A percentile compares a stretch with the other conserved stretches of the same genome.
phyloP scores from a whole-genome alignment of 2,113 vertebrate genomes.

The Nerophis ophidion region DNA sequence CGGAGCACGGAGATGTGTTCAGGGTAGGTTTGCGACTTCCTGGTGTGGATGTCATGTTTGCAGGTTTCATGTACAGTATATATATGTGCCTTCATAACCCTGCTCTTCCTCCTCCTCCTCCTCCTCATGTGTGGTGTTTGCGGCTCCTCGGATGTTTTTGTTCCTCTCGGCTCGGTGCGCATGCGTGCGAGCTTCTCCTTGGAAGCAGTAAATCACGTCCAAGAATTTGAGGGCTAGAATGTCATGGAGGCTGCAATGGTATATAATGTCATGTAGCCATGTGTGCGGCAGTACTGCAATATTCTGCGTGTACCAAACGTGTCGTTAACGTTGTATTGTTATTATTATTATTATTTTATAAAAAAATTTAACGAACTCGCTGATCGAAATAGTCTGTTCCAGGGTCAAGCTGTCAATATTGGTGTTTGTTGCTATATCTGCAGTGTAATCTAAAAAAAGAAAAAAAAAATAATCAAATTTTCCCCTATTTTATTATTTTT shows the following conservation, averaged over 20 bases:
- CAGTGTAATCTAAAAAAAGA: too few species aligned
- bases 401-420: too few species aligned
- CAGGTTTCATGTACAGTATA: not conserved
- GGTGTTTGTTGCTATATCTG: too few species aligned
- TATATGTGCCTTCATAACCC: not conserved
- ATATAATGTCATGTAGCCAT: too few species aligned
- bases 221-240: not conserved
- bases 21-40: not conserved
- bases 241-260: too few species aligned
- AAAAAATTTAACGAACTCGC: too few species aligned
- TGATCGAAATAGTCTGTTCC: not conserved
- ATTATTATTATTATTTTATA: too few species aligned
- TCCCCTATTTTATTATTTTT: too few species aligned
- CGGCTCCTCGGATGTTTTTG: slow-evolving; percentile 45
- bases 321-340: too few species aligned
- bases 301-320: too few species aligned
- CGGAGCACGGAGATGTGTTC: not conserved
- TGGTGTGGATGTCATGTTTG: too few species aligned
- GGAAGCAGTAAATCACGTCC: slow-evolving; percentile 50
- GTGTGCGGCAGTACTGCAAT: not conserved
- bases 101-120: not conserved
- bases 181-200: slow-evolving; percentile 20
- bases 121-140: slow-evolving; percentile 39
- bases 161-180: slow-evolving; percentile 5
- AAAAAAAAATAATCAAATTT: too few species aligned